phyloP scores from a whole-genome alignment of 2,797 vertebrate species.

The Otolemur crassicaudatus region DNA sequence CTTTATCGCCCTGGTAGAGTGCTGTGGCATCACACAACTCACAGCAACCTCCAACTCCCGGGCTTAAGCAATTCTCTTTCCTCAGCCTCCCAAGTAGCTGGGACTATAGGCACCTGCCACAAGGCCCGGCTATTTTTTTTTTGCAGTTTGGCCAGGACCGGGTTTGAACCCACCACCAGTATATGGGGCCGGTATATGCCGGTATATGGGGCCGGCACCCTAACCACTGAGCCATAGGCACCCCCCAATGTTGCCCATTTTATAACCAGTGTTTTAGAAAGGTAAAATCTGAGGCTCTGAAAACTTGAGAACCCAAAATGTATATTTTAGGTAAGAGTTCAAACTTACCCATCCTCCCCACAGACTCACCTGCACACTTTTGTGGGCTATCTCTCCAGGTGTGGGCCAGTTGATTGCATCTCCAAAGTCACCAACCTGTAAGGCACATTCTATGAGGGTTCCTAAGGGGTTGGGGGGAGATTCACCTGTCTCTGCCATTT shows the following conservation, averaged over 20 bases:
- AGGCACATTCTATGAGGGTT: conserved; percentile 57
- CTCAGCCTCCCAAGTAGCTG: too few species aligned
- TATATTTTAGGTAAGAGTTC: background rate
- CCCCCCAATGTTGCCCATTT: background rate
- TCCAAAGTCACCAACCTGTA: conserved; percentile 97
- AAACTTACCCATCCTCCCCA: background rate
- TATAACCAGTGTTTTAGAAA: background rate
- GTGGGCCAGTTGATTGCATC: conserved; percentile 99
- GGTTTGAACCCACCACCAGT: too few species aligned
- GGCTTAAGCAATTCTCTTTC: too few species aligned
- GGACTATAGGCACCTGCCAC: too few species aligned
- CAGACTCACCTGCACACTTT: conserved; percentile 94
- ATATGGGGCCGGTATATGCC: too few species aligned
- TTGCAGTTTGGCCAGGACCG: too few species aligned
- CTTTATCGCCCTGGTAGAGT: too few species aligned
- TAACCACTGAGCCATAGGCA: too few species aligned
- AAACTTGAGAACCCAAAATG: background rate
- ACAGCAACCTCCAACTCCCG: too few species aligned
- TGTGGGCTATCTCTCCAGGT: conserved; percentile 98
- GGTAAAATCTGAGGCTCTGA: background rate
- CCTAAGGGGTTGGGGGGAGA: background rate
- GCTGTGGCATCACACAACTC: too few species aligned
- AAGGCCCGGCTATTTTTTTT: too few species aligned
- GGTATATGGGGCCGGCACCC: too few species aligned
- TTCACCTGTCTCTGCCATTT: background rate